These are phyloP conservation scores for Sciurus vulgaris DNA, from an alignment of 2,797 vertebrate genomes.

Conservation along the genomic window DNA sequence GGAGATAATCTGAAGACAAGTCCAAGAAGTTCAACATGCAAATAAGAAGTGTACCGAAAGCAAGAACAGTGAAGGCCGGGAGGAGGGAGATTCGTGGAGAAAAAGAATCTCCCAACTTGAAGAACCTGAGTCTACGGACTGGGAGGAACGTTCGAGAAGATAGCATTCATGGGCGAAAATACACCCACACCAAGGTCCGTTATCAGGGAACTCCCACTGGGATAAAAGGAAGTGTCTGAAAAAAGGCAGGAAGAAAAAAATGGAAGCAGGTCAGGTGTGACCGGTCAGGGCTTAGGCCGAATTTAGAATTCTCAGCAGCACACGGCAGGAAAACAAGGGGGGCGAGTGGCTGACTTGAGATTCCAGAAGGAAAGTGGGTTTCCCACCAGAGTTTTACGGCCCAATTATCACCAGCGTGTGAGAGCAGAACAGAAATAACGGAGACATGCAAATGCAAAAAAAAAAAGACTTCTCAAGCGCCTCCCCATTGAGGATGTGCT, in stretches of 20 bases:
- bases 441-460: neutral
- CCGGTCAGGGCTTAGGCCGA: neutral
- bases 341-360: neutral
- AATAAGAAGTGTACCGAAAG: neutral
- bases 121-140: neutral
- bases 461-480: neutral
- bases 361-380: slow-evolving; percentile 28
- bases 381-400: neutral
- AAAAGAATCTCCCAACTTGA: neutral
- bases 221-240: neutral
- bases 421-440: slow-evolving; percentile 2
- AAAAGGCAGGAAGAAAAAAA: no score
- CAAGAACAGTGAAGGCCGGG: neutral
- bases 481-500: neutral
- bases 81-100: neutral
- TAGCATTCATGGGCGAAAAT: neutral
- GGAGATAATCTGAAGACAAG: neutral
- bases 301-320: neutral
- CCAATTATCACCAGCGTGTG: neutral
- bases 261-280: neutral
- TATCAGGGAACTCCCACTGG: neutral
- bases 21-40: neutral
- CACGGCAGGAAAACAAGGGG: neutral
- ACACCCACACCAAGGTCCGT: neutral
- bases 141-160: neutral